Evolutionary conservation across 2,113 vertebrate species (phyloP), one percentile per base, ranked within the genome.

Genomic region (Grammomys surdaster): DNA sequence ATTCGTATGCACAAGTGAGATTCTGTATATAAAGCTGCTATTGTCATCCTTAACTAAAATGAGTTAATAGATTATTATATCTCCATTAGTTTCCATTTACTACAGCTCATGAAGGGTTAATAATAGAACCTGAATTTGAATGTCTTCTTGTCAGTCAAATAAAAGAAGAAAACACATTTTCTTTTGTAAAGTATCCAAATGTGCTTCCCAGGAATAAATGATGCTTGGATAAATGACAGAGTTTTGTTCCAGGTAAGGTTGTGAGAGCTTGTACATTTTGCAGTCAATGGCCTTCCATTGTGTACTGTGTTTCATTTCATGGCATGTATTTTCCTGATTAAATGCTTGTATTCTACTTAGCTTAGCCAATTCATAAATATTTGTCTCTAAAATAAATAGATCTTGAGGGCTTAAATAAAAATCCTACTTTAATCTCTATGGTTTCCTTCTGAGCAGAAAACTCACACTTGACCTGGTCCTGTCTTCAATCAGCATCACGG

Each of bases 361-460:
- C 11, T 82, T 87, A 77, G 36, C 1, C 48, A 75, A 46, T 78
- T 89, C 46, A 70, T 94, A 87, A 80, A 81, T 89, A 14, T 88
- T 95, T 97, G 40, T 10, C 13, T 95, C 97, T 88, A 58, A 93
- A 92, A 86, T 81, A 90, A 86, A 89, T 33, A 73, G 13, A 92
- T 69, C 31, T 73, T 82, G 40, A 89, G 40, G 65, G 85, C 5
- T 4, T 20, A 87, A 81, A 94, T 81, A 26, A 82, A 51, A 96
- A 86, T 82, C 7, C 3, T 86, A 22, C 85, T 89, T 36, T 93
- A 14, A 56, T 63, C 8, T 6, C 76, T 89, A 0, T 63, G 46
- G 24, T 48, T 91, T 7, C 11, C 56, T 63, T 96, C 60, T 86
- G 40, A 96, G 31, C 14, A 84, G 22, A 16, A 93, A 67, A 8